Evolutionary conservation across 2,797 vertebrate genomes (phyloP).

Genomic region (Heliangelus exortis): DNA sequence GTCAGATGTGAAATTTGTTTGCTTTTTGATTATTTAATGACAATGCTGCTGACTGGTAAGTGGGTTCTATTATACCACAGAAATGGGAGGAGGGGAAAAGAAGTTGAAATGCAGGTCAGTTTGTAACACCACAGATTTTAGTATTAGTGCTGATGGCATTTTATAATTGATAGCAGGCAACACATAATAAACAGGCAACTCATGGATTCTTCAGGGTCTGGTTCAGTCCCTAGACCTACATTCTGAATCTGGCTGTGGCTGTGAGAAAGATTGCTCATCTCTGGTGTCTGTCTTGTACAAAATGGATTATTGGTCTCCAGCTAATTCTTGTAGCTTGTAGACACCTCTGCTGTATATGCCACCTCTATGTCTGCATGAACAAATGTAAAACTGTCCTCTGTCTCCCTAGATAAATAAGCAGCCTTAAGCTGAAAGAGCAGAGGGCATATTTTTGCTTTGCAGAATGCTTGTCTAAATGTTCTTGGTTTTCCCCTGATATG

Average conservation of each 20-base stretch:
- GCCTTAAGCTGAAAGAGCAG: background rate
- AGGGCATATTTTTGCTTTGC: background rate
- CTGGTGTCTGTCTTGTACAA: background rate
- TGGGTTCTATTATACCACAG: background rate
- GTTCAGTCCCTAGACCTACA: background rate
- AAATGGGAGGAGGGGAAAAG: background rate
- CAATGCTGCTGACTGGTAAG: slow-evolving; percentile 17
- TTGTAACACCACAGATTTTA: background rate
- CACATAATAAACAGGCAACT: background rate
- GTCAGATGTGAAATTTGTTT: slow-evolving; percentile 46
- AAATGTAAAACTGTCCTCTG: background rate
- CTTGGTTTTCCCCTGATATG: background rate
- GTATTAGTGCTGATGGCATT: background rate
- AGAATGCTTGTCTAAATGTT: background rate
- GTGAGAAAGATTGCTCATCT: background rate
- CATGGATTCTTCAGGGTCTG: background rate
- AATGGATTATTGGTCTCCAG: slow-evolving; percentile 1
- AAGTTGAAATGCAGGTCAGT: slow-evolving; percentile 16
- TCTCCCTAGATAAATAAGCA: background rate
- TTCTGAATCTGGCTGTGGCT: background rate
- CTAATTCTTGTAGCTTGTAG: background rate
- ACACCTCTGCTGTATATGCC: background rate
- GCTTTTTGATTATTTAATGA: slow-evolving; percentile 50
- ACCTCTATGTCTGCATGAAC: background rate
- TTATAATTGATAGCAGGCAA: background rate